Evolutionary conservation across 2,888 invertebrate genomes (phyloP), one percentile per base, ranked within the genome.

Genomic region (Celastrina argiolus): DNA sequence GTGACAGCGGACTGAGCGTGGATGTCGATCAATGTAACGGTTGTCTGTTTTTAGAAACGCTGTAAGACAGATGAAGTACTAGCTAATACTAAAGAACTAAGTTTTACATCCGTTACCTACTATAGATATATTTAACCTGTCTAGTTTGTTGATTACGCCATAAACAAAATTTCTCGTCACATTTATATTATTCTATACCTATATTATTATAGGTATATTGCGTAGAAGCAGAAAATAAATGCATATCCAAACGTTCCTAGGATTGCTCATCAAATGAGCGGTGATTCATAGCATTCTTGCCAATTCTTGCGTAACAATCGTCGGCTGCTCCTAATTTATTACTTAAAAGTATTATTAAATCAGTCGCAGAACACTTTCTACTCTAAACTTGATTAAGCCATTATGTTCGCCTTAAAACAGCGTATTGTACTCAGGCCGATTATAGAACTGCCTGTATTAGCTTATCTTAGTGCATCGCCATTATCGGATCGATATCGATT

Each of bases 371-470:
- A 76, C 72, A 82, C 86, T 88, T 88, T 88, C 88, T 85, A 85
- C 76, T 76, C 73, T 73, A 75, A 80, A 76, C 78, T 78, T 79
- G 82, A 87, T 87, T 85, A 81, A 84, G 82, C 79, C 76, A 85
- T 87, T 84, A 83, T 79, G 74, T 77, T 74, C 74, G 74, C 75
- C 76, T 77, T 81, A 83, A 84, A 84, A 80, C 82, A 80, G 78
- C 75, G 76, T 74, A 85, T 85, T 86, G 82, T 87, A 78, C 75
- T 82, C 74, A 74, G 73, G 75, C 74, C 75, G 76, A 81, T 85
- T 81, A 81, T 76, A 76, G 71, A 74, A 73, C 72, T 71, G 67
- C 71, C 70, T 70, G 66, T 71, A 72, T 72, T 72, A 76, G 78
- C 80, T 74, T 77, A 78, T 82, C 81, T 74, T 75, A 81, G 81